Base-by-base conservation (phyloP, 1,140 invertebrate species). In the Danaus melanippus region DNA sequence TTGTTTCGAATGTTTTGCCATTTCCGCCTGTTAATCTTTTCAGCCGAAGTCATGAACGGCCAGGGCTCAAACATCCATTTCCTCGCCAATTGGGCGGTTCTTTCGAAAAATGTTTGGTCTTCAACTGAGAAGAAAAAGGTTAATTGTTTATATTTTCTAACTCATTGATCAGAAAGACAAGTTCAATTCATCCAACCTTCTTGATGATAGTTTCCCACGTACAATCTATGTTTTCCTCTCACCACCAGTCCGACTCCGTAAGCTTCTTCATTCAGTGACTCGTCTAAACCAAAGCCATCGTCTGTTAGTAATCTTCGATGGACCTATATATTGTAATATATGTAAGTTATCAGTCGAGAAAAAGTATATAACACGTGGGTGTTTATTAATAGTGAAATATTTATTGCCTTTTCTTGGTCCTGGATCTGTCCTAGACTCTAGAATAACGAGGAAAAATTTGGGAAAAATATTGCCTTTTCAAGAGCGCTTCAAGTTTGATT, bases 281-380 rank as follows among this genome's bases (percentile, higher is more conserved):
- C 97, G 0, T 90, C 93, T 0, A 99, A 95, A 8, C 97, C 98
- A 65, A 97, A 96, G 0, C 91, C 92, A 86, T 99, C 98, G 76
- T 99, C 97, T 49, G 91, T 89, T 0, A 98, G 72, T n/a, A 96
- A 86, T 60, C 96, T 90, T 64, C 97, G 90, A 76, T 99, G 97
- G 12, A 98, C 61, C 94, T 93, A 55, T 1, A 60, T 46, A 47
- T 17, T 15, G 2, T 56, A 54, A 43, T 32, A 32, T 32, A 32
- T 8, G 6, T 5, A n/a, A n/a, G n/a, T n/a, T n/a, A n/a, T n/a
- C n/a, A n/a, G n/a, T n/a, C n/a, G n/a, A n/a, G n/a, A n/a, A n/a
- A n/a, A n/a, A n/a, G n/a, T n/a, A n/a, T n/a, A n/a, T n/a, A n/a
- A n/a, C n/a, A n/a, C n/a, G n/a, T n/a, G n/a, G n/a, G n/a, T n/a